Evolutionary conservation across 2,113 vertebrate genomes (phyloP).

Genomic region (Furnarius figulus): DNA sequence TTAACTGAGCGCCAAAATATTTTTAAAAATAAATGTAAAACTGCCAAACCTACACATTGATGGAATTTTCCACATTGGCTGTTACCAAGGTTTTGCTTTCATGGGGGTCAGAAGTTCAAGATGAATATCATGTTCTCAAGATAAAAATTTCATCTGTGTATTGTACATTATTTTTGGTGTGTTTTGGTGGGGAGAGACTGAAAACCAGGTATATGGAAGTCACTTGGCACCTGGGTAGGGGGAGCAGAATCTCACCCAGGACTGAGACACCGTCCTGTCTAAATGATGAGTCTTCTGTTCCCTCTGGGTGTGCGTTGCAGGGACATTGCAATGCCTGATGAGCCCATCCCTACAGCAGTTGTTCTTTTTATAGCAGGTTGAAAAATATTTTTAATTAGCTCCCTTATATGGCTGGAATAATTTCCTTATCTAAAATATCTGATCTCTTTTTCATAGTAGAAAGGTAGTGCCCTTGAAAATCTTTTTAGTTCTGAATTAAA

Average conservation of each 20-base stretch:
- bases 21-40: neutral
- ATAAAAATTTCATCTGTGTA: neutral
- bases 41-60: neutral
- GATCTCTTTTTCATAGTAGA: neutral
- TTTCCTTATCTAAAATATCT: neutral
- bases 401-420: conserved; percentile 20
- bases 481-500: neutral
- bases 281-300: neutral
- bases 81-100: neutral
- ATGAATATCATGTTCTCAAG: neutral
- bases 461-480: conserved; percentile 26
- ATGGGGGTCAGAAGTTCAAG: neutral
- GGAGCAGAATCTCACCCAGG: neutral
- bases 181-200: neutral
- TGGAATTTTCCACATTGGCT: neutral
- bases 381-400: conserved; percentile 61
- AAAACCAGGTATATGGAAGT: neutral
- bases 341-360: fast-evolving
- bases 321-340: neutral
- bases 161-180: neutral
- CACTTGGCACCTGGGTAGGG: neutral
- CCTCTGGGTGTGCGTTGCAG: neutral
- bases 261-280: neutral
- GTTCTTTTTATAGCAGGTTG: conserved; percentile 41
- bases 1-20: neutral